phyloP scores from a whole-genome alignment of 2,888 invertebrate species.

The Campoplex nolae region DNA sequence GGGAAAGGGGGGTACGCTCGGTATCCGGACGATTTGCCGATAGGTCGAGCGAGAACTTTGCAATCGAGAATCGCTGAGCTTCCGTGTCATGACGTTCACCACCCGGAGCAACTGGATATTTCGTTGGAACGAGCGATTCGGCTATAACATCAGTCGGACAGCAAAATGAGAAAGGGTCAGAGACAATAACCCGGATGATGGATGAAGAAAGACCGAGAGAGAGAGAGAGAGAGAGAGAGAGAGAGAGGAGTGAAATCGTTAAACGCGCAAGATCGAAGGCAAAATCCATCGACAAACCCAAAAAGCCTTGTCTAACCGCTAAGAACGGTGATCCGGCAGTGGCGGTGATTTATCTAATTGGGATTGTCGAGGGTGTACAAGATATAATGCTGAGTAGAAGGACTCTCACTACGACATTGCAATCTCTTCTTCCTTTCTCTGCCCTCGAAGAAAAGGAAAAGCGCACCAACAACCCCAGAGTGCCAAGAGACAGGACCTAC shows the following conservation, averaged over 20 bases:
- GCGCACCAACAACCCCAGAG: slow-evolving; percentile 47
- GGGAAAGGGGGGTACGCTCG: slow-evolving; percentile 58
- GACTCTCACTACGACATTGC: slow-evolving; percentile 56
- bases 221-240: slow-evolving; percentile 12
- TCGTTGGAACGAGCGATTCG: slow-evolving; percentile 51
- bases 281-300: slow-evolving; percentile 71
- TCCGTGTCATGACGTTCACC: slow-evolving; percentile 64
- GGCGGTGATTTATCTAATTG: slow-evolving; percentile 84
- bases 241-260: slow-evolving; percentile 32
- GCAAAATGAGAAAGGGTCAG: slow-evolving; percentile 45
- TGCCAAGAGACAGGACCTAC: slow-evolving; percentile 40
- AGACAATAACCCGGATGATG: slow-evolving; percentile 26
- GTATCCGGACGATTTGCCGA: slow-evolving; percentile 68
- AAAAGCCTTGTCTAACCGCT: slow-evolving; percentile 74
- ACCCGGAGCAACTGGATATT: slow-evolving; percentile 57
- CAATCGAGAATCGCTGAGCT: slow-evolving; percentile 55
- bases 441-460: slow-evolving; percentile 63
- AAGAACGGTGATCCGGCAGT: slow-evolving; percentile 81
- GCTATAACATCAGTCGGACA: slow-evolving; percentile 18
- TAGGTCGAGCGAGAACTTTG: slow-evolving; percentile 53
- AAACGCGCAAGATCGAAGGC: slow-evolving; percentile 49
- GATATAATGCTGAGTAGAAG: slow-evolving; percentile 65
- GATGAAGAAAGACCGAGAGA: slow-evolving; percentile 15
- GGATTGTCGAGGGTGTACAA: slow-evolving; percentile 81
- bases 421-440: slow-evolving; percentile 26